phyloP scores from a whole-genome alignment of 2,797 vertebrate genomes.

The Liasis olivaceus region DNA sequence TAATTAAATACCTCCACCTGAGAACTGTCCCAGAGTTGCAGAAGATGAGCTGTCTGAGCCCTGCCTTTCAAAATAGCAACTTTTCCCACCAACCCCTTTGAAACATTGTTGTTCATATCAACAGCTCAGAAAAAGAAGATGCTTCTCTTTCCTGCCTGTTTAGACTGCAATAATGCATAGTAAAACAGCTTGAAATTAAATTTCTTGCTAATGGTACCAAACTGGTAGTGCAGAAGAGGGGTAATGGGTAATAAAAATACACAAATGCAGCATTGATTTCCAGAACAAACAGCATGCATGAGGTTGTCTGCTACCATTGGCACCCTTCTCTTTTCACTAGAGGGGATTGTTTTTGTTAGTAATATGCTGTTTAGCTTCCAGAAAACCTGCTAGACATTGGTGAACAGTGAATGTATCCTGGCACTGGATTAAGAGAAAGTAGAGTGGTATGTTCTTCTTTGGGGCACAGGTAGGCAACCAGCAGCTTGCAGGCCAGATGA shows the following conservation, averaged over 20 bases:
- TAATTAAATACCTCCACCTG: not conserved
- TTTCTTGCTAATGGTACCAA: slow-evolving; percentile 26
- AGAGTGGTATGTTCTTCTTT: not conserved
- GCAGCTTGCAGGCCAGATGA: not conserved
- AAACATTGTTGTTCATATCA: slow-evolving; percentile 3
- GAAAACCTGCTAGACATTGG: not conserved
- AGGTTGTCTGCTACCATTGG: not conserved
- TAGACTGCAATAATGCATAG: slow-evolving; percentile 25
- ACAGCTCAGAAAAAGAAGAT: not conserved
- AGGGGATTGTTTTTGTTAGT: not conserved
- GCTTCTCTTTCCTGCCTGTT: slow-evolving; percentile 25
- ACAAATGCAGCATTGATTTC: not conserved
- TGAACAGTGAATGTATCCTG: not conserved
- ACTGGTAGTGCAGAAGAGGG: slow-evolving; percentile 16
- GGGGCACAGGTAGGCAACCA: not conserved
- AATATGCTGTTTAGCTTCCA: not conserved
- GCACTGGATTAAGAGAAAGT: not conserved
- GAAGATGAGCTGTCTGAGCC: not conserved
- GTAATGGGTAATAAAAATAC: slow-evolving; percentile 39
- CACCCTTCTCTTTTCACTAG: not conserved
- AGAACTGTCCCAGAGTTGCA: not conserved
- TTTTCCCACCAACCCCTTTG: not conserved
- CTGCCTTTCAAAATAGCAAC: not conserved
- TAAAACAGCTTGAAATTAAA: slow-evolving; percentile 34
- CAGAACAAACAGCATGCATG: not conserved